Evolutionary conservation across 2,797 vertebrate genomes (phyloP).

Genomic region (Myotis daubentonii): DNA sequence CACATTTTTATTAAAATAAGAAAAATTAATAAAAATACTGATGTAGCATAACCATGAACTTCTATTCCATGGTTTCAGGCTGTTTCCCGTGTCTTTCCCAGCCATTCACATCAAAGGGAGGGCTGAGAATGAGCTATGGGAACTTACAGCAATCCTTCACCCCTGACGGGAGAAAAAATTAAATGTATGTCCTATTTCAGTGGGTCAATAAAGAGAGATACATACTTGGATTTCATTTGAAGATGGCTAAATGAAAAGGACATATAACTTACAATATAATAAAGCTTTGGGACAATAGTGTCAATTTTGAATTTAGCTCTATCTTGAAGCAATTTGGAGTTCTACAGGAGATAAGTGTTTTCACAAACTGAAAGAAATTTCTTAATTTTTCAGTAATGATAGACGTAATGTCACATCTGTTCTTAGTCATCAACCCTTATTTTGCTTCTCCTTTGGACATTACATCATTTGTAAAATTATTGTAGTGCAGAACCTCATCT

Average conservation of each 20-base stretch:
- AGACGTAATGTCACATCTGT: neutral
- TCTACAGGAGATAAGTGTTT: neutral
- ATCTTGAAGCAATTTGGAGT: neutral
- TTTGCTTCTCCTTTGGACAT: conserved; percentile 2
- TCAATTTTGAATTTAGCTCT: neutral
- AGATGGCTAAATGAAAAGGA: neutral
- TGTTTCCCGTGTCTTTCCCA: neutral
- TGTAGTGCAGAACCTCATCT: neutral
- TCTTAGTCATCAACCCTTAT: neutral
- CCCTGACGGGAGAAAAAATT: neutral
- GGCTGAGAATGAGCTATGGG: neutral
- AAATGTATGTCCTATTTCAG: neutral
- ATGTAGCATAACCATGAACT: neutral
- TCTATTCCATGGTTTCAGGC: neutral
- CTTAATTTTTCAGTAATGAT: conserved; percentile 5
- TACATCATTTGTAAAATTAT: neutral
- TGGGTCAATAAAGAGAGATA: neutral
- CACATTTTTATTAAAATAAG: conserved; percentile 11
- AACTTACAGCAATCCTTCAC: neutral
- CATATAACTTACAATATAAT: neutral
- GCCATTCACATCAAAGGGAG: neutral
- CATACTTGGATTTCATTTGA: neutral
- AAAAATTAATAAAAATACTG: neutral
- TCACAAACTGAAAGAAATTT: neutral
- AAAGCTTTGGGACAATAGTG: neutral